Base-by-base conservation (phyloP, 2,113 vertebrate genomes). In the Rutilus rutilus region DNA sequence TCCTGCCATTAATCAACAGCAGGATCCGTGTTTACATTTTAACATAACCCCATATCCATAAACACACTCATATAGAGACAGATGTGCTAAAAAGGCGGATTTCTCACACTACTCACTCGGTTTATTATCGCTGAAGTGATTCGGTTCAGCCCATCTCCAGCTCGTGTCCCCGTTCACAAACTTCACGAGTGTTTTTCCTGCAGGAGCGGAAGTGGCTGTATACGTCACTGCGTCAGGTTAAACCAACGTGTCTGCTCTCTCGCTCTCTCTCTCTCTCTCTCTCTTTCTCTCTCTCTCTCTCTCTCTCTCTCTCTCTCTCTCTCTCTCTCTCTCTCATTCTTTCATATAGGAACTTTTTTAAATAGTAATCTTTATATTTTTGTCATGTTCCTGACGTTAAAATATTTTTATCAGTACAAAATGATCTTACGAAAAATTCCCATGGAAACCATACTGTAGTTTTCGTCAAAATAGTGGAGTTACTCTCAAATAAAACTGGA, bases 181-280 rank as follows among this genome's bases (percentile, higher is more conserved):
- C 67, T 83, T 83, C 82, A 83, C 65, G 47, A 73, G 30, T 74
- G 82, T 83, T 83, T 81, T 83, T 83, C 82, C 82, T 83, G 82
- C 33, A 42, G 67, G 33, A 83, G 47, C 82, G 82, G 82, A 83
- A 83, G 82, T 83, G 67, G 50, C 30, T 42, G 82, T 7, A 42
- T 36, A 83, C 82, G 82, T 83, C 82, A 83, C 67, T 9, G 11
- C 67, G 33, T 19, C 65, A 83, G 36, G 45, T 54, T 86, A 27
- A 52, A 42, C 7, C 8, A 9, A 42, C 7, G 50, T 82, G 54
- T 81, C 27, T 76, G 17, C 2, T 45, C 50, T 71, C 6, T 3
- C 52, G 8, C 42, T 64, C 14, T 25, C n/a, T 23, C 5, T 36
- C 42, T 62, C 6, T 62, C 54, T 62, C 14, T 42, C 42, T 42